phyloP scores from a whole-genome alignment of 2,888 invertebrate genomes.

The Bombylius discolor region DNA sequence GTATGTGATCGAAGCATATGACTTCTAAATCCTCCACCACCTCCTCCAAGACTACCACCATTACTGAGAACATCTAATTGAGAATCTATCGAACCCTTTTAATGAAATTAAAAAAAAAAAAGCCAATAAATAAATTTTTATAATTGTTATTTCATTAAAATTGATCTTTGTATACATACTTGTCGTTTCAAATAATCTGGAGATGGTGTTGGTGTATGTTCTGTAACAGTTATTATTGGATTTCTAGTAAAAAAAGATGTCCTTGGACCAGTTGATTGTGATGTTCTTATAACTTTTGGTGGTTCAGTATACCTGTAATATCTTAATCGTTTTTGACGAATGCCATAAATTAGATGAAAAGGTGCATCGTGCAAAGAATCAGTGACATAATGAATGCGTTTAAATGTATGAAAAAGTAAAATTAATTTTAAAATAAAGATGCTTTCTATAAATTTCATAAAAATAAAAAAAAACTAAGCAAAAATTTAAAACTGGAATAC shows the following conservation, averaged over 20 bases:
- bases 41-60: constrained; percentile 23
- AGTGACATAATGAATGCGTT: not conserved
- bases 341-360: constrained; percentile 14
- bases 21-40: constrained; percentile 35
- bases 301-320: constrained; percentile 37
- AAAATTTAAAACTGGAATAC: no score
- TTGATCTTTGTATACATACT: constrained; percentile 34
- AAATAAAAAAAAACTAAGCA: no score
- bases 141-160: not conserved
- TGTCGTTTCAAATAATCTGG: constrained; percentile 74
- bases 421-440: not conserved
- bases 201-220: constrained; percentile 86
- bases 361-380: constrained; percentile 16
- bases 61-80: constrained; percentile 53
- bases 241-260: constrained; percentile 55
- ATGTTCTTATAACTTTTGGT: constrained; percentile 27
- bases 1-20: constrained; percentile 75
- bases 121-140: not conserved
- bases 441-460: not conserved
- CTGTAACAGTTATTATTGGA: constrained; percentile 94
- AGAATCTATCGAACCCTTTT: constrained; percentile 70
- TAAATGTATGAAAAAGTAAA: not conserved
- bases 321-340: constrained; percentile 23
- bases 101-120: constrained; percentile 9
- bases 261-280: constrained; percentile 30